Base-by-base conservation (phyloP, 2,113 vertebrate species). In the Sinocyclocheilus rhinocerous region DNA sequence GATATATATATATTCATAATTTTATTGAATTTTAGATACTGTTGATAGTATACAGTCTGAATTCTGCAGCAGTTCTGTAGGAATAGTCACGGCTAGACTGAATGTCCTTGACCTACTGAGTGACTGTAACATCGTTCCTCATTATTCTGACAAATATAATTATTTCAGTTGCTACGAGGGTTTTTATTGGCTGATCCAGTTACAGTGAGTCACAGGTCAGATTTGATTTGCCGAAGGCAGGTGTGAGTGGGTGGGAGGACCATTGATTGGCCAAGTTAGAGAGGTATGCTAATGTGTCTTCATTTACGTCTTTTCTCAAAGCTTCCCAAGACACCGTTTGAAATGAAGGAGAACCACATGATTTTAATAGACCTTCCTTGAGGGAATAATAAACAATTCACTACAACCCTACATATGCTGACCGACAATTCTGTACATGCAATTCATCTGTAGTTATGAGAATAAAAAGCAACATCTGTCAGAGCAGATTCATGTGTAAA, bases 141-240 rank as follows among this genome's bases (percentile, higher is more conserved):
- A 86, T 86, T 86, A 87, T 87, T 80, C 81, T 85, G 63, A 65
- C 59, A 50, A 84, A 87, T 84, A 57, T 84, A 85, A 85, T 90
- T 89, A 88, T 76, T 89, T 82, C 78, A 42, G 39, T 48, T 75
- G 63, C 48, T 69, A 84, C 55, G 42, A 65, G 12, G 52, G 20
- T 57, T 73, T 84, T 85, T 85, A 85, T 87, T 87, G 87, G 87
- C 87, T 90, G 70, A 87, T 87, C 78, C 69, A 65, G 83, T 75
- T 80, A 59, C 69, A 65, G 85, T 85, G 63, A 87, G 82, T 87
- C 78, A 69, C 59, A 29, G 85, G 76, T 67, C 83, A 69, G 69
- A 87, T 83, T 87, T 83, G 82, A 88, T 88, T 88, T 85, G 85
- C 78, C 12, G 15, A n/a, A 87, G 79, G 85, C 79, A 84, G 79